A percentile compares a stretch with the other conserved stretches of the same genome.
Evolutionary conservation across 2,888 invertebrate species (phyloP).

Genomic region (Osmoderma eremita): DNA sequence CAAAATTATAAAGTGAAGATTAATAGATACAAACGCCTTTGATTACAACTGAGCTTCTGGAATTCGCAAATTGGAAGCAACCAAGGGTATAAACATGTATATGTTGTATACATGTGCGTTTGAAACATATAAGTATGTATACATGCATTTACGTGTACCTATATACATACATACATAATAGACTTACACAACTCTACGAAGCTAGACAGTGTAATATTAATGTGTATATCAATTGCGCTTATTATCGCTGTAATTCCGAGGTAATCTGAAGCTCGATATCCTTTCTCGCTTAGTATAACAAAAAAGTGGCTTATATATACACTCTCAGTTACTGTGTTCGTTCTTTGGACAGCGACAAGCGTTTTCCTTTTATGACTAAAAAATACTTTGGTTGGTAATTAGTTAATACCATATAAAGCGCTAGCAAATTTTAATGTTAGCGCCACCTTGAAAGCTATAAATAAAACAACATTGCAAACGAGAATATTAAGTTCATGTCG

Average conservation of each 20-base stretch:
- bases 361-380: conserved; percentile 21
- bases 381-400: conserved; percentile 19
- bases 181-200: no score
- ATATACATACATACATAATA: no score
- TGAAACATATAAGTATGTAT: not conserved
- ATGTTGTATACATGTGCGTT: not conserved
- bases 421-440: conserved; percentile 12
- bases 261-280: conserved; percentile 7
- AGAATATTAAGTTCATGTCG: not conserved
- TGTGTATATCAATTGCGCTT: conserved; percentile 15
- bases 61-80: not conserved
- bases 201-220: no score
- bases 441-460: conserved; percentile 20
- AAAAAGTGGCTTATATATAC: not conserved
- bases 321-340: not conserved
- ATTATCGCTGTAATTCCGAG: conserved; percentile 9
- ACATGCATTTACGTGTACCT: not conserved
- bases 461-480: not conserved
- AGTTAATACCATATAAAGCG: conserved; percentile 15
- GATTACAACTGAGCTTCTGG: conserved; percentile 2
- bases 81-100: not conserved
- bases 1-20: conserved; percentile 5
- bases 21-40: conserved; percentile 7
- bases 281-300: not conserved
- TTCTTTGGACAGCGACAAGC: not conserved